These are phyloP conservation scores for Halichoeres trimaculatus DNA, from an alignment of 2,113 vertebrate species.

Conservation along the genomic window DNA sequence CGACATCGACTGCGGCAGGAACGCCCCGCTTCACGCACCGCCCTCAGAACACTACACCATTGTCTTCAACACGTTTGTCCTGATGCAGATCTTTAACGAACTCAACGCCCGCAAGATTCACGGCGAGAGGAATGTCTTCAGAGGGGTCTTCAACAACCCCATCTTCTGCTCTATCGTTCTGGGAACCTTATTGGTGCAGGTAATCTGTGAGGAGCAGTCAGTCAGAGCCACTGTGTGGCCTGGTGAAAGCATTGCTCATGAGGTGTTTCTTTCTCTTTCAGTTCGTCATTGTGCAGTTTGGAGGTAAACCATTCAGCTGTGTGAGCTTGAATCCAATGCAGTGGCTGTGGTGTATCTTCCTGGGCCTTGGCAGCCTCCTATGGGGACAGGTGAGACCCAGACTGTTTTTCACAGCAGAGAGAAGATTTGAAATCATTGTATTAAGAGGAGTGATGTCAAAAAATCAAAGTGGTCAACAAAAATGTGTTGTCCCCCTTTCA, in stretches of 20 bases:
- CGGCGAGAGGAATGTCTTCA: conserved; percentile 97
- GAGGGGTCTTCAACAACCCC: conserved; percentile 94
- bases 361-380: conserved; percentile 94
- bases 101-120: conserved; percentile 98
- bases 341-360: conserved; percentile 97
- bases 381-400: conserved; percentile 94
- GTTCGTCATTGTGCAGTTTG: conserved; percentile 96
- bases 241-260: neutral
- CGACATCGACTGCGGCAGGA: conserved; percentile 94
- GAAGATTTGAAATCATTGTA: no score
- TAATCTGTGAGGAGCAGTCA: conserved; percentile 43
- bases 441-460: no score
- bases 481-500: conserved; percentile 56
- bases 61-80: conserved; percentile 97
- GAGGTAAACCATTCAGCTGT: conserved; percentile 98
- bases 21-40: conserved; percentile 93
- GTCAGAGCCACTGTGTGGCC: neutral
- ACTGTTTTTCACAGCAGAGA: neutral
- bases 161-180: conserved; percentile 96
- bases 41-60: conserved; percentile 98
- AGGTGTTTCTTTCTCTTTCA: conserved; percentile 57
- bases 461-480: no score
- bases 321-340: conserved; percentile 90
- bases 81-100: conserved; percentile 99
- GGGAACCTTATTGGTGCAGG: conserved; percentile 94